phyloP scores from a whole-genome alignment of 1,140 invertebrate species.

The Euwallacea fornicatus region DNA sequence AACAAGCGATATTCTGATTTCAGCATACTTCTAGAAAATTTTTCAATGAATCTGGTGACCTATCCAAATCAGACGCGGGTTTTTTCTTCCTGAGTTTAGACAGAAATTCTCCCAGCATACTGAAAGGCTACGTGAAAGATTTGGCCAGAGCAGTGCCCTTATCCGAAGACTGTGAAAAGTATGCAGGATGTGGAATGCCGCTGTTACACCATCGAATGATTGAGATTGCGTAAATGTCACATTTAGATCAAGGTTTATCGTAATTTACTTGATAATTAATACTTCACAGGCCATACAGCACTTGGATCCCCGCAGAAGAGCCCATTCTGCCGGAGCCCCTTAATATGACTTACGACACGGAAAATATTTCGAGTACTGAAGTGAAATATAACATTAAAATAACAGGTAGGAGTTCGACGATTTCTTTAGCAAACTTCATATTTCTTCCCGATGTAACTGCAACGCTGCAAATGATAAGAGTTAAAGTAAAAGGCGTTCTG shows the following conservation, averaged over 20 bases:
- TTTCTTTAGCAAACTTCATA: not conserved
- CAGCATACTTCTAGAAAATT: slow-evolving; percentile 61
- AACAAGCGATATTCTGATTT: slow-evolving; percentile 8
- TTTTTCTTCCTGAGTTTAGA: slow-evolving; percentile 62
- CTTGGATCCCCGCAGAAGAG: slow-evolving; percentile 49
- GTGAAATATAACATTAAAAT: slow-evolving; percentile 42
- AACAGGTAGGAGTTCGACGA: slow-evolving; percentile 33
- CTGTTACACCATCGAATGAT: slow-evolving; percentile 57
- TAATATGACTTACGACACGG: slow-evolving; percentile 30
- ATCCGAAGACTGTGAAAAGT: slow-evolving; percentile 54
- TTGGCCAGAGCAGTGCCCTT: slow-evolving; percentile 47
- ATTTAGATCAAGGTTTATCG: not conserved
- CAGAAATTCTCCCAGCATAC: slow-evolving; percentile 54
- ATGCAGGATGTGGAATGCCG: slow-evolving; percentile 61
- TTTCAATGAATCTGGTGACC: slow-evolving; percentile 51
- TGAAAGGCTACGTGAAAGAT: slow-evolving; percentile 53
- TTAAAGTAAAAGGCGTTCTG: not conserved
- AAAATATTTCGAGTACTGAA: slow-evolving; percentile 30
- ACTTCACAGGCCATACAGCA: slow-evolving; percentile 45
- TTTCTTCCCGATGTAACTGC: not conserved
- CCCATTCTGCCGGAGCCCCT: slow-evolving; percentile 46
- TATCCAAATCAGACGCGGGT: slow-evolving; percentile 57
- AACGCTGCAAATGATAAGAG: not conserved
- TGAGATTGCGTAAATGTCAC: slow-evolving; percentile 52
- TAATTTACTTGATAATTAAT: not conserved